Base-by-base conservation (phyloP, 2,113 vertebrate species). In the Asarcornis scutulata region DNA sequence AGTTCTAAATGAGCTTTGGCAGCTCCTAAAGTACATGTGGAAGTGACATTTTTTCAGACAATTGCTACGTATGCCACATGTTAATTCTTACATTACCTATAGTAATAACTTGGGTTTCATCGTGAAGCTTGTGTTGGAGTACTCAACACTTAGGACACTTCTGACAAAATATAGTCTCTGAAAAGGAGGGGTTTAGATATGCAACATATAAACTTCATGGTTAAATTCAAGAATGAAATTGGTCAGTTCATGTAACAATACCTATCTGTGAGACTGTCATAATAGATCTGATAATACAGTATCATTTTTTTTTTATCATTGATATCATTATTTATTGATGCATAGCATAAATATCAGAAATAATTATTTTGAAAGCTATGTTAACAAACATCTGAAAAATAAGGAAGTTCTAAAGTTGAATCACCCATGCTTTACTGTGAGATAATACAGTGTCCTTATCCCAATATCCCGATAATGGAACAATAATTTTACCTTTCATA, bases 41-140 rank as follows among this genome's bases (percentile, higher is more conserved):
- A 82, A 56, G 18, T 1, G 6, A 48, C 15, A 23, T 62, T 4
- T 0, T 4, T 0, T 52, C 22, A 44, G 34, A 52, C 22, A 58
- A 44, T 13, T 7, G 8, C 14, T 71, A 21, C 0, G 0, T 58
- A 44, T 42, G 26, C 3, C 27, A 52, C 13, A 40, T 13, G 9
- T 42, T n/a, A 71, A 53, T 50, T 79, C 6, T 56, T 60, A 40
- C 17, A 8, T 53, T 72, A 42, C 3, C 3, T 50, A 14, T 20
- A n/a, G 3, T 62, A 56, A 48, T 36, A 56, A 68, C 21, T 42
- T 42, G 3, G 2, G 7, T 40, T 73, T 73, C 3, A 17, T 7
- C 59, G 23, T 25, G 38, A 67, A 60, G 4, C 11, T 9, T 55
- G 46, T 9, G 13, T 56, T 11, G 6, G 13, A 4, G 2, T 75